Conservation (phyloP, 92 coral and sea anemone genomes). For the Actinostola sp. region DNA sequence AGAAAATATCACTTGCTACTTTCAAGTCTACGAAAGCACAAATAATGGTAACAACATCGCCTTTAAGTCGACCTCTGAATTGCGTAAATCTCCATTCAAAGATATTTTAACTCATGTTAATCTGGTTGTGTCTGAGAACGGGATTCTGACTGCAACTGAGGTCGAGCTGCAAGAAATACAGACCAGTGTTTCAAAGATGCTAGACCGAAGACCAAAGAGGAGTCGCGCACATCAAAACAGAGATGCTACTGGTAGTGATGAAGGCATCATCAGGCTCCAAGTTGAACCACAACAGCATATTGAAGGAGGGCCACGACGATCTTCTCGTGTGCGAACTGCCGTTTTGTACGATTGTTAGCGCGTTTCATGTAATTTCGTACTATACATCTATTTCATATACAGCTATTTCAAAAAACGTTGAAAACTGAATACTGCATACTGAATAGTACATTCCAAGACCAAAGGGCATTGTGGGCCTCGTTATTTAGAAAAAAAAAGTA, state of each 20-base stretch:
- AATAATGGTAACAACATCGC: conserved; percentile 22
- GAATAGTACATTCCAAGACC: too few species aligned
- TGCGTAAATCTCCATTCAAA: conserved; percentile 45
- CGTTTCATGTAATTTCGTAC: too few species aligned
- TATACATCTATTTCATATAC: too few species aligned
- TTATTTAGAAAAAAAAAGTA: too few species aligned
- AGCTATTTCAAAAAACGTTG: too few species aligned
- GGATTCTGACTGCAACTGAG: conserved; percentile 35
- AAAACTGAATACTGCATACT: too few species aligned
- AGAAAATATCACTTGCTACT: conserved; percentile 39
- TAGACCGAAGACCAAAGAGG: conserved; percentile 29
- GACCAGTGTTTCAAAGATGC: conserved; percentile 38
- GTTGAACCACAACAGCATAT: conserved; percentile 39
- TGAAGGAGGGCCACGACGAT: conserved; percentile 49
- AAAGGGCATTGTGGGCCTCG: too few species aligned
- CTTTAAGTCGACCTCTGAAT: conserved; percentile 27
- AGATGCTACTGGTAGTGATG: neutral
- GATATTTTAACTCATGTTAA: conserved; percentile 46
- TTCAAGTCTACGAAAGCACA: conserved; percentile 29
- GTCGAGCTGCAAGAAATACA: conserved; percentile 38
- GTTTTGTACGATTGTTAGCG: too few species aligned
- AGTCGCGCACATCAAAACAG: neutral
- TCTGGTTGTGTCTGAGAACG: conserved; percentile 43
- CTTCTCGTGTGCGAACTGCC: conserved; percentile 35
- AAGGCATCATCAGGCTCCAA: conserved; percentile 41